Percentiles rank a stretch among this genome's conserved stretches.
These are phyloP conservation scores for Drosophila birchii DNA, from an alignment of 2,888 invertebrate species.

Conservation along the genomic window DNA sequence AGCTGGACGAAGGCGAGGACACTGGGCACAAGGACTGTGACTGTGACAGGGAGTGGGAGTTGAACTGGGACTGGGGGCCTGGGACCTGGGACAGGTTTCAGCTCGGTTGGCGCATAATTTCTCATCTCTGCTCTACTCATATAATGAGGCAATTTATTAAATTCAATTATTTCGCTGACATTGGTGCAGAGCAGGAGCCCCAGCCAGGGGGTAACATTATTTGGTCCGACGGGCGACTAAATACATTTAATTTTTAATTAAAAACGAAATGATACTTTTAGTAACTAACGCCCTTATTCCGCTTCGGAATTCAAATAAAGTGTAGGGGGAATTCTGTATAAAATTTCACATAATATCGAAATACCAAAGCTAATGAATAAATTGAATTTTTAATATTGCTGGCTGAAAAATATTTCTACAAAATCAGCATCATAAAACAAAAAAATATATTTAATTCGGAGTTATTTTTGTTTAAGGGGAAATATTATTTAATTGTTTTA, in stretches of 20 bases:
- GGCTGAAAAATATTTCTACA: too few relatives aligned
- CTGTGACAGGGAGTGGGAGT: slow-evolving; percentile 10
- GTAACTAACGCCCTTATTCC: not conserved
- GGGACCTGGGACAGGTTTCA: slow-evolving; percentile 5
- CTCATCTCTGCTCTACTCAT: slow-evolving; percentile 75
- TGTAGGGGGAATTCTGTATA: not conserved
- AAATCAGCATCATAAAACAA: too few relatives aligned
- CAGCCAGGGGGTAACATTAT: slow-evolving; percentile 9
- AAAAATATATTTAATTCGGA: not conserved
- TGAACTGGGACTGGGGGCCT: not conserved
- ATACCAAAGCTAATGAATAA: too few relatives aligned
- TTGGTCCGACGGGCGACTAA: not conserved
- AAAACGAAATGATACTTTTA: not conserved
- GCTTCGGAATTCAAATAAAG: not conserved
- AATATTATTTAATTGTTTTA: not conserved
- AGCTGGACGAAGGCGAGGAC: slow-evolving; percentile 17
- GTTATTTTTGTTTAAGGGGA: not conserved
- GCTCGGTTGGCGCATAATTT: slow-evolving; percentile 61
- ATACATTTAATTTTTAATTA: slow-evolving; percentile 1
- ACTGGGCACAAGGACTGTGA: slow-evolving; percentile 20
- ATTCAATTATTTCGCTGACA: slow-evolving; percentile 85
- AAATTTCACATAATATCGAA: not conserved
- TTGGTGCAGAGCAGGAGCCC: slow-evolving; percentile 42
- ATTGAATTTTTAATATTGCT: too few relatives aligned
- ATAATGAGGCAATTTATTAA: slow-evolving; percentile 85